Base-by-base conservation (phyloP, 2,113 vertebrate genomes). In the Ptyas mucosa region DNA sequence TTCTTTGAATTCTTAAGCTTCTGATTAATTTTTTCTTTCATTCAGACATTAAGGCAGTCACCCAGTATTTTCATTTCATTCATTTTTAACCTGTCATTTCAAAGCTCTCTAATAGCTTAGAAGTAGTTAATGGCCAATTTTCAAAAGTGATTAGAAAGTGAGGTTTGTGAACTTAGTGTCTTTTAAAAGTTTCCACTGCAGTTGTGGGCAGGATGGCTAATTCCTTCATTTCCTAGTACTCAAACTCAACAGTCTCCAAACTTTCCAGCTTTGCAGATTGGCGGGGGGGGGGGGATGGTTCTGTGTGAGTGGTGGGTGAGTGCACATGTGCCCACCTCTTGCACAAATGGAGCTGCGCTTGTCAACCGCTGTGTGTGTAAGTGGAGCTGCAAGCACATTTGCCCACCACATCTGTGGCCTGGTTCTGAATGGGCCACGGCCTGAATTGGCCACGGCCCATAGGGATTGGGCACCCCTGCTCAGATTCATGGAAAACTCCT, bases 261-360 rank as follows among this genome's bases (percentile, higher is more conserved):
- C 61, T 64, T 61, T n/a, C 61, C 29, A 69, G 61, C 5, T 69
- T 69, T 69, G 29, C 61, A 69, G 26, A 69, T n/a, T 69, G 61
- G 11, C 0, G 1, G 29, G 23, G 0, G 2, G 0, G 2, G 9
- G 1, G 10, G 61, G 1, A n/a, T 69, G 61, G 61, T 69, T n/a
- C 11, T n/a, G 10, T 29, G 10, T 69, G 26, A 64, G 61, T 64
- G 61, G 29, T 11, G 5, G 29, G 61, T 24, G 8, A 69, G 12
- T 14, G 9, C 58, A 61, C 2, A 0, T 29, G 24, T 61, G 9
- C 24, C 58, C 58, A 58, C 8, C 24, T 61, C 58, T 61, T 61
- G 26, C 29, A 69, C 29, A 29, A 69, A 64, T 29, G 26, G 58
- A 64, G 24, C 58, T 64, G 26, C 1, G 0, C 61, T 64, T 64